A percentile compares a stretch with the other conserved stretches of the same genome.
These are phyloP conservation scores for Zoanthus solanderi DNA, from an alignment of 92 coral and sea anemone species.

Conservation along the genomic window DNA sequence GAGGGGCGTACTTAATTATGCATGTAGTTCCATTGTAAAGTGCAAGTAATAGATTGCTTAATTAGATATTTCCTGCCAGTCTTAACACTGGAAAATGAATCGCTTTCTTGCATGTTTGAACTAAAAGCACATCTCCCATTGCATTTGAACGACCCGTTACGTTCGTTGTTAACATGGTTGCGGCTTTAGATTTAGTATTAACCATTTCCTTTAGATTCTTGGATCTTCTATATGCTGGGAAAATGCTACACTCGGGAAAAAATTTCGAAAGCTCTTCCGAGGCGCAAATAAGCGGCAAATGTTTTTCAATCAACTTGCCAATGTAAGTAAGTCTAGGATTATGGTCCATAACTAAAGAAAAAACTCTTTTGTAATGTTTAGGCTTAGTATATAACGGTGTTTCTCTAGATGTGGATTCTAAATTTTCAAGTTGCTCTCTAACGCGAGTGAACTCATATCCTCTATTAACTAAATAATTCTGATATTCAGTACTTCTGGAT, in stretches of 20 bases:
- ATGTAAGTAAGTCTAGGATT: conserved; percentile 16
- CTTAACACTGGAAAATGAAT: conserved; percentile 10
- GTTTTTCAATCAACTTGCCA: conserved; percentile 7
- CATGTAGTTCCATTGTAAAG: not conserved
- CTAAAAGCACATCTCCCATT: conserved; percentile 1
- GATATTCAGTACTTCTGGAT: too few relatives aligned
- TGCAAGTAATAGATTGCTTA: not conserved
- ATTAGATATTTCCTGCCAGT: conserved; percentile 4
- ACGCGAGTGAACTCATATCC: too few relatives aligned
- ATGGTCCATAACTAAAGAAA: conserved; percentile 14
- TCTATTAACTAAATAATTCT: too few relatives aligned
- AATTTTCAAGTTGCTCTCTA: too few relatives aligned
- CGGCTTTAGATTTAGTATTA: not conserved
- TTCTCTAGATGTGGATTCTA: conserved; percentile 4
- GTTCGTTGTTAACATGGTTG: not conserved
- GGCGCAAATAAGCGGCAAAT: not conserved
- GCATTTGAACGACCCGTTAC: conserved; percentile 11
- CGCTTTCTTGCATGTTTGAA: not conserved
- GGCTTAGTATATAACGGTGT: not conserved
- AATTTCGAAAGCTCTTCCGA: conserved; percentile 14
- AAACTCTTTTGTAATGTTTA: not conserved
- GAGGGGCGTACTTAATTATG: too few relatives aligned
- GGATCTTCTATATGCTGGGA: conserved; percentile 21
- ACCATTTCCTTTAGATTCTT: conserved; percentile 7
- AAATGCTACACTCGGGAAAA: not conserved